A percentile compares a stretch with the other conserved stretches of the same genome.
Conservation (phyloP, 2,888 invertebrate species). For the Drosophila melanosoma region DNA sequence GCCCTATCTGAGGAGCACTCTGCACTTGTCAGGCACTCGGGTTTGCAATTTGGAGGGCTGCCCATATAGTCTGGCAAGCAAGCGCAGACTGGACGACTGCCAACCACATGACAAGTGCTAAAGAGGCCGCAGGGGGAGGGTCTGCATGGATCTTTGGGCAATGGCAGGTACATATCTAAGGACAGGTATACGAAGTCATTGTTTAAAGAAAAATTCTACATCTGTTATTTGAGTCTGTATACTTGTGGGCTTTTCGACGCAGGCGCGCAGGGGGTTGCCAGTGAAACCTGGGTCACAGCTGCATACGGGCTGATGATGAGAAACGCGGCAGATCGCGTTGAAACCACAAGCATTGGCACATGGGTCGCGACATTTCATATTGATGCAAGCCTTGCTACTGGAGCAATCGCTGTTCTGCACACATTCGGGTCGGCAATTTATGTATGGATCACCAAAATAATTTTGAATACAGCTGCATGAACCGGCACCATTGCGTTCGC, state of each 20-base stretch:
- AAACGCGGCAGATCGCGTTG: conserved; percentile 92
- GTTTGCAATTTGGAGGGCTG: conserved; percentile 90
- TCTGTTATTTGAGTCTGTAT: conserved; percentile 45
- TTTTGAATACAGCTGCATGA: conserved; percentile 93
- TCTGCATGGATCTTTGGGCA: conserved; percentile 85
- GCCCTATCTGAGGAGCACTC: conserved; percentile 90
- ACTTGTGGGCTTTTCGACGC: conserved; percentile 87
- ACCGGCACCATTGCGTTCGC: conserved; percentile 91
- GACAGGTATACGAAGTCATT: neutral
- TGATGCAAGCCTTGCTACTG: conserved; percentile 90
- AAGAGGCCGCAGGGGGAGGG: conserved; percentile 86
- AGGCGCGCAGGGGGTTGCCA: conserved; percentile 92
- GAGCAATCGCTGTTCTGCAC: conserved; percentile 94
- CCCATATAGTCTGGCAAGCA: conserved; percentile 90
- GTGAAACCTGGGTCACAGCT: conserved; percentile 90
- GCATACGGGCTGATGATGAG: conserved; percentile 93
- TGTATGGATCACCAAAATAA: conserved; percentile 94
- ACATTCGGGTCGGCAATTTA: conserved; percentile 94
- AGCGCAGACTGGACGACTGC: conserved; percentile 90
- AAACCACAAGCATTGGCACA: conserved; percentile 93
- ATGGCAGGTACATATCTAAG: conserved; percentile 81
- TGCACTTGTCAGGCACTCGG: conserved; percentile 91
- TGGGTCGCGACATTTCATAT: conserved; percentile 93
- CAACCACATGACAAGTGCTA: conserved; percentile 86
- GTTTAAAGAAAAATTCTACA: neutral